Base-by-base conservation (phyloP, 2,113 vertebrate species). In the Notothenia coriiceps region DNA sequence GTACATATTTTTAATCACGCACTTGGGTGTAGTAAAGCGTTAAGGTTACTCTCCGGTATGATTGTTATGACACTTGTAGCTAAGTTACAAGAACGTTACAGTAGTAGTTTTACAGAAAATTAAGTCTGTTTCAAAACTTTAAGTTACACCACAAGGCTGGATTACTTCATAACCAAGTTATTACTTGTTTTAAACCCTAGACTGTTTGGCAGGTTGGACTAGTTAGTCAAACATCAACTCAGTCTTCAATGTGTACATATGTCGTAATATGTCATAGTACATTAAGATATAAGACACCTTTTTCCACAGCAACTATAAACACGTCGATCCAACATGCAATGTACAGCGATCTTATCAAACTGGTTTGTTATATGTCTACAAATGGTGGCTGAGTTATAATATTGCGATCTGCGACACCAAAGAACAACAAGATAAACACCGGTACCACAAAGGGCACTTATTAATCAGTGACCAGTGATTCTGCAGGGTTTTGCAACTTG, bases 31-130 rank as follows among this genome's bases (percentile, higher is more conserved):
- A 17, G 29, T 44, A 17, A 62, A 10, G 43, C 0, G n/a, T 55
- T 8, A 35, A 29, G 0, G n/a, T 60, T 8, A 35, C 17, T 47
- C 22, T 44, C 6, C 22, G 10, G 20, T 43, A 3, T 43, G 8
- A 59, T 12, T 75, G 33, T 73, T 50, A n/a, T 83, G 66, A 51
- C 74, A 87, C 77, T 82, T 86, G 83, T 86, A 61, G 64, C 35
- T 61, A 47, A 70, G 51, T 75, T 4, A 44, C 17, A 54, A 35
- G 12, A 15, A 10, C 12, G 43, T 72, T 46, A 74, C 10, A 50
- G 54, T 29, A 56, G 52, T 61, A n/a, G 18, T 10, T 43, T 47
- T 52, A 18, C 66, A 22, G 25, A 56, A 61, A 15, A 13, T 17
- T 33, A 40, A 57, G 10, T 40, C 2, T 2, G n/a, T 63, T 47